Base-by-base conservation (phyloP, 1,140 invertebrate species). In the Drosophila miranda region DNA sequence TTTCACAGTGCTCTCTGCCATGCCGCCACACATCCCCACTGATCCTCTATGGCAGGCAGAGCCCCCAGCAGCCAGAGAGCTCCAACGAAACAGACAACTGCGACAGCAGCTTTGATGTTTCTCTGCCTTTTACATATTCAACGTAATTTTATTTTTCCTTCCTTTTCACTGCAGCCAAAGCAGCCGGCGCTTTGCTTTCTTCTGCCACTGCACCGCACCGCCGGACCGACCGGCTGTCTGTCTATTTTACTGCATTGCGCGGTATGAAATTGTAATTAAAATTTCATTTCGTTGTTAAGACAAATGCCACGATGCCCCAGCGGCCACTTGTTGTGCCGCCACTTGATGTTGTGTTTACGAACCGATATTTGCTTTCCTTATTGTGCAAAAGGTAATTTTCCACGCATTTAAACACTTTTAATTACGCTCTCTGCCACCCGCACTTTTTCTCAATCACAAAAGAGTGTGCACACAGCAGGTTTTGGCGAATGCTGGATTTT, bases 221-320 rank as follows among this genome's bases (percentile, higher is more conserved):
- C 34, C 30, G 30, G 9, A 34, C 34, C 28, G 7, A 6, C 38
- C 30, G 43, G 43, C 38, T 51, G 21, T 41, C 44, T 50, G 3
- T 41, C 7, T 26, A 28, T 48, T 19, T 53, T 59, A 30, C 21
- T 49, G 52, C 44, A 56, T 57, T 60, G 48, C 54, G 28, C 19
- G 41, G 41, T 34, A 30, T 46, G 21, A 23, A 53, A 55, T 28
- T 55, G 60, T 38, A 75, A 78, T 80, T 80, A 75, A 78, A 75
- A 51, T 70, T 44, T n/a, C n/a, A 77, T 64, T 76, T 62, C 6
- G 21, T 30, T 46, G 64, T 6, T 19, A 45, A 52, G 34, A 51
- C 28, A 50, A 57, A 19, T 66, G 71, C 57, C 56, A 55, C 50
- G 21, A 71, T 66, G 28, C 19, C 8, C 16, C 6, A 14, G 21